phyloP scores from a whole-genome alignment of 92 coral and sea anemone species.

The Parazoanthus darwini region DNA sequence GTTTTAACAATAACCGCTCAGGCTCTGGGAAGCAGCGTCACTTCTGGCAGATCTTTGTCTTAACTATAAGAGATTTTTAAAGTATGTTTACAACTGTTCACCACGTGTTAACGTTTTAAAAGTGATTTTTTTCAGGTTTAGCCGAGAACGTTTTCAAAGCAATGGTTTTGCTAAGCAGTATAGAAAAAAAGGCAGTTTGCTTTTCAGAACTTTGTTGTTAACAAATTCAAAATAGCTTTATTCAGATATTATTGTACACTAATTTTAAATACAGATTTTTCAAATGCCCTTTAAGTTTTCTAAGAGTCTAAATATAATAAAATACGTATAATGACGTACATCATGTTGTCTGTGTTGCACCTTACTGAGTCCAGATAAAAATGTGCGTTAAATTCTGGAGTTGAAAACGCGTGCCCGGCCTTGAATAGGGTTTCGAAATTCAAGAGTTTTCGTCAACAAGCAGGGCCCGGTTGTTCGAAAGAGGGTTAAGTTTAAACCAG shows the following conservation, averaged over 20 bases:
- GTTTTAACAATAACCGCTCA: no score
- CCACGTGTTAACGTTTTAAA: neutral
- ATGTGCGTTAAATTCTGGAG: no score
- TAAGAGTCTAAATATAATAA: neutral
- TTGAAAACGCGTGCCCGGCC: no score
- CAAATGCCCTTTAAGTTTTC: slow-evolving; percentile 1
- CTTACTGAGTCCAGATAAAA: no score
- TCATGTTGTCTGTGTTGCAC: no score
- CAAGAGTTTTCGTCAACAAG: no score
- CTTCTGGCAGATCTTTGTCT: neutral
- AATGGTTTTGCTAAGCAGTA: neutral
- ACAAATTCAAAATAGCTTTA: neutral
- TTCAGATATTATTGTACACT: slow-evolving; percentile 1
- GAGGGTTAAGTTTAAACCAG: no score
- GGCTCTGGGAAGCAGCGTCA: neutral
- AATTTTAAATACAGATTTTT: neutral
- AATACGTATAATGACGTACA: neutral
- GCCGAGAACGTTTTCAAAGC: neutral
- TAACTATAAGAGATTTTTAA: neutral
- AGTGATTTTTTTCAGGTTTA: neutral
- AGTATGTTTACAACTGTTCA: no score
- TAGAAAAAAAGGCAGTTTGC: neutral
- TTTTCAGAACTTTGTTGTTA: neutral
- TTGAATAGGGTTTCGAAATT: no score
- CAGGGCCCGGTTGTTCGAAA: no score